Evolutionary conservation across 2,113 vertebrate species (phyloP).

Genomic region (Synchiropus splendidus): DNA sequence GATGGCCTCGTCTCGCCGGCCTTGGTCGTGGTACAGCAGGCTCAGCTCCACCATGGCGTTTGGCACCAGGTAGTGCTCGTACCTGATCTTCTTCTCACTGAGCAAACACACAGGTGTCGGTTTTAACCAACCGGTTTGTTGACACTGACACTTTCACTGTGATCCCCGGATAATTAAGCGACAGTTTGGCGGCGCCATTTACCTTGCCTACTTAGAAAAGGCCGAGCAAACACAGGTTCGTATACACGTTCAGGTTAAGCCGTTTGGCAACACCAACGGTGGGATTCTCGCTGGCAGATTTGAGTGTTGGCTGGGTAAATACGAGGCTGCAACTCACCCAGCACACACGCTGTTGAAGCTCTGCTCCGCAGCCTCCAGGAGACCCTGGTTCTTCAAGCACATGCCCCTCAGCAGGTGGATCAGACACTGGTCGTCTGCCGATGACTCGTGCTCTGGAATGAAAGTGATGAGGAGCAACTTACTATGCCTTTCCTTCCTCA

Average conservation of each 20-base stretch:
- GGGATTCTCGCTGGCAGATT: too few species aligned
- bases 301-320: too few species aligned
- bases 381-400: conserved; percentile 68
- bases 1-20: conserved; percentile 64
- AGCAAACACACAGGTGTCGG: not conserved
- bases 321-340: conserved; percentile 52
- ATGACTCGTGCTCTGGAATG: conserved; percentile 57
- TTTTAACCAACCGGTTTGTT: too few species aligned
- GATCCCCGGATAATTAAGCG: too few species aligned
- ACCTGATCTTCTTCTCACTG: conserved; percentile 72
- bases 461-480: too few species aligned
- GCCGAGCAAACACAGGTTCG: too few species aligned
- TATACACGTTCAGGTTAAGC: too few species aligned
- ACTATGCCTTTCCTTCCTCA: too few species aligned
- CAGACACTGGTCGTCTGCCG: conserved; percentile 60
- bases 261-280: too few species aligned
- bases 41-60: conserved; percentile 70
- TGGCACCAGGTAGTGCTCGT: conserved; percentile 71
- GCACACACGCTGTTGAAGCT: conserved; percentile 58
- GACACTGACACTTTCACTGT: too few species aligned
- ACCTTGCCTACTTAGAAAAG: too few species aligned
- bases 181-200: too few species aligned
- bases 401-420: conserved; percentile 69
- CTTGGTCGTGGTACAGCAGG: conserved; percentile 62
- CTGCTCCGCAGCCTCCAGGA: conserved; percentile 57